phyloP scores from a whole-genome alignment of 2,113 vertebrate species.

The Motacilla tschutschensis region DNA sequence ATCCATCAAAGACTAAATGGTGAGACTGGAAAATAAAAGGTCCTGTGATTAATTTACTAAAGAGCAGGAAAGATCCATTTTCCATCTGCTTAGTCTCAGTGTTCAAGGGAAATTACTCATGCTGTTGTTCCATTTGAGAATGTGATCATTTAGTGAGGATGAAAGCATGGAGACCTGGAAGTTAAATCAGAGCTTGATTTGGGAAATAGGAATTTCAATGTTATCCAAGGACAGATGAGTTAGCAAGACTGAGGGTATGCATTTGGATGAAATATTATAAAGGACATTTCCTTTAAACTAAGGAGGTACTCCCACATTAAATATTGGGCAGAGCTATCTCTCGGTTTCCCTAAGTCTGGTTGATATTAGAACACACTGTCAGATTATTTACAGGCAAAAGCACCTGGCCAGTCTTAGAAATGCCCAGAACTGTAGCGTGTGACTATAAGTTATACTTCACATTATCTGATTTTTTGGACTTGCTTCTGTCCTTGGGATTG shows the following conservation, averaged over 20 bases:
- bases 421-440: background rate
- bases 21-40: slow-evolving; percentile 38
- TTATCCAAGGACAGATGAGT: slow-evolving; percentile 22
- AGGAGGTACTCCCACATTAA: background rate
- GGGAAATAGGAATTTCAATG: background rate
- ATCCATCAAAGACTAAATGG: background rate
- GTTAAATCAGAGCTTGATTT: background rate
- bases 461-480: background rate
- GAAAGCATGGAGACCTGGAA: slow-evolving; percentile 36
- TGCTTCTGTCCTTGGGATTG: background rate
- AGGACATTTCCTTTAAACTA: background rate
- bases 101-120: slow-evolving; percentile 33
- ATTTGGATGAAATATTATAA: background rate
- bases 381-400: background rate
- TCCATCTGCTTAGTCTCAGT: slow-evolving; percentile 14
- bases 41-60: slow-evolving; percentile 52
- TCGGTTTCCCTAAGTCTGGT: background rate
- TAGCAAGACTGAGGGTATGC: background rate
- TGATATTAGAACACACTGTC: background rate
- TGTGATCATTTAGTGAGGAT: background rate
- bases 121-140: slow-evolving; percentile 11
- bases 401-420: background rate
- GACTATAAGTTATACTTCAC: background rate
- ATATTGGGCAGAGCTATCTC: background rate
- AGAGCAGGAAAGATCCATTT: slow-evolving; percentile 45